Base-by-base conservation (phyloP, 1,140 invertebrate genomes). In the Lasioglossum albipes region DNA sequence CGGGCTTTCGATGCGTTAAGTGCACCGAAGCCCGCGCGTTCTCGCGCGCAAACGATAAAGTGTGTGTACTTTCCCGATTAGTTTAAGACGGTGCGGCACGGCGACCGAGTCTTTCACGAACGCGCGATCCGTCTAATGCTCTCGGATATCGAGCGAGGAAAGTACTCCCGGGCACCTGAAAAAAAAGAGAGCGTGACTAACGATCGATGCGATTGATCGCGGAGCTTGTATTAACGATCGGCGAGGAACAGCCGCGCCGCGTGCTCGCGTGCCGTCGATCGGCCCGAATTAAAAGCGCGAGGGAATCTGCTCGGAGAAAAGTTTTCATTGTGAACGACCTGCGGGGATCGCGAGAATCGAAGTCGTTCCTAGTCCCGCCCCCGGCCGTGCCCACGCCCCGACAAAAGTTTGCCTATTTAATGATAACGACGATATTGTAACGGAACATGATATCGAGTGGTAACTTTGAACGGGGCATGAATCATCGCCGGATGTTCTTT, bases 21-120 rank as follows among this genome's bases (percentile, higher is more conserved):
- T 84, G 76, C 72, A 67, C 57, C 12, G 7, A 71, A 13, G 45
- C 45, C 13, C 45, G 10, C 45, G 10, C 45, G 45, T 49, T 49
- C 45, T 49, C 45, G 9, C 41, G 42, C 57, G 61, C 20, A 54
- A 5, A 78, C 54, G 67, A 77, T 61, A 70, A 57, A 75, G 31
- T 42, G 42, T 42, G 57, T 78, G 42, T 78, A 78, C 42, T 59
- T 36, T 71, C 57, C 42, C 52, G 68, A 71, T 78, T 78, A 62
- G 57, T 78, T 78, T 70, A 76, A 69, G 27, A 18, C 52, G 69
- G 16, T 57, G 31, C 20, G 42, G 10, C 45, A 13, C 49, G 13
- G 49, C 12, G 49, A 13, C 54, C 20, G 22, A 31, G 16, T 45
- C 27, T 78, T 49, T 52, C 13, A 42, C 45, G 13, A 36, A 49